A percentile compares a stretch with the other conserved stretches of the same genome.
phyloP scores from a whole-genome alignment of 1,140 invertebrate genomes.

The Drosophila elegans region DNA sequence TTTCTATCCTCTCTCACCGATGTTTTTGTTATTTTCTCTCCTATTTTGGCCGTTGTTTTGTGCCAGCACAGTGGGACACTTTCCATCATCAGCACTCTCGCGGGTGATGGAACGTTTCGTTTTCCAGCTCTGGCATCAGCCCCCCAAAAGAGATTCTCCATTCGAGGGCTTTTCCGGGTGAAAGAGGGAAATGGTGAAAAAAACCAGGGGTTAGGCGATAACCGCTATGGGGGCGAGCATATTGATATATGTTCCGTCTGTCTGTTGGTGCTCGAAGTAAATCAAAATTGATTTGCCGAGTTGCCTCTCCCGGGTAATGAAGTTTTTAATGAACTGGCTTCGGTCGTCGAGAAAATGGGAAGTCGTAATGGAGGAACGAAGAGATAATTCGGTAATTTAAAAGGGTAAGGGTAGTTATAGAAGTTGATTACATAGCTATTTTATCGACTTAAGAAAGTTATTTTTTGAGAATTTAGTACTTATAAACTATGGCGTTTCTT shows the following conservation, averaged over 20 bases:
- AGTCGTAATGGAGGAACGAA: neutral
- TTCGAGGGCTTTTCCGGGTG: constrained; percentile 24
- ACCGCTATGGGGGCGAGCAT: constrained; percentile 31
- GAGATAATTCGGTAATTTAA: neutral
- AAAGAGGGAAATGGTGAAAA: neutral
- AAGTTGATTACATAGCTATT: too few relatives aligned
- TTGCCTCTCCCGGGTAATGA: constrained; percentile 49
- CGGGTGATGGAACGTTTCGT: constrained; percentile 76
- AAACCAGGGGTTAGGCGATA: constrained; percentile 15
- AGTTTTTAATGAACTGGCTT: constrained; percentile 74
- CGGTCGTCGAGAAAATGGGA: constrained; percentile 16
- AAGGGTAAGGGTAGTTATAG: neutral
- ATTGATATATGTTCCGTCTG: constrained; percentile 51
- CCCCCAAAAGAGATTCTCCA: constrained; percentile 50
- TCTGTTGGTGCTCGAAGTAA: constrained; percentile 54
- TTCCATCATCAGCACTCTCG: constrained; percentile 78
- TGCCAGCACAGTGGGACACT: constrained; percentile 74
- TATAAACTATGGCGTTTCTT: too few relatives aligned
- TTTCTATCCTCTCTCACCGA: constrained; percentile 35
- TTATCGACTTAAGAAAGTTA: too few relatives aligned
- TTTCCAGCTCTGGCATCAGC: constrained; percentile 56
- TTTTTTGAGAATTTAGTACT: too few relatives aligned
- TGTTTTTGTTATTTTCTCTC: constrained; percentile 45
- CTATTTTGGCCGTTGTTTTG: constrained; percentile 46
- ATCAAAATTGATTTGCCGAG: constrained; percentile 77